Evolutionary conservation across 2,797 vertebrate species (phyloP).

Genomic region (Pangasius krempfi): DNA sequence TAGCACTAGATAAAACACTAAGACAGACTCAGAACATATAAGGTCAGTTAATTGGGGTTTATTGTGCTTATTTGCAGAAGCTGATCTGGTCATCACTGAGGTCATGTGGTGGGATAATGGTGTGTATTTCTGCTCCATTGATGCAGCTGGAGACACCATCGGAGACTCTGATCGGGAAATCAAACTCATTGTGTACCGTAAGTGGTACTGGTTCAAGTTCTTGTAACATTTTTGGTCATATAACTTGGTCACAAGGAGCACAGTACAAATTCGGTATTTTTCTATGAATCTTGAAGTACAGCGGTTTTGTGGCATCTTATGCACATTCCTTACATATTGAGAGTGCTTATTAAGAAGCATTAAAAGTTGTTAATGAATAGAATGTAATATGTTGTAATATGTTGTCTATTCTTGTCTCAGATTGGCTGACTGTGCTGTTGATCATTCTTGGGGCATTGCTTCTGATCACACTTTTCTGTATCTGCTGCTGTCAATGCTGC

Average conservation of each 20-base stretch:
- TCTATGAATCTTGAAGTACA: background rate
- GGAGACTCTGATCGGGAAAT: slow-evolving; percentile 90
- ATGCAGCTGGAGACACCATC: slow-evolving; percentile 87
- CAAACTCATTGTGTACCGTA: slow-evolving; percentile 92
- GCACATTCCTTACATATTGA: background rate
- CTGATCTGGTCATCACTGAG: slow-evolving; percentile 90
- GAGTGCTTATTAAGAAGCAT: background rate
- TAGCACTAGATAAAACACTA: background rate
- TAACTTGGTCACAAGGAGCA: background rate
- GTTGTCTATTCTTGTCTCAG: slow-evolving; percentile 66
- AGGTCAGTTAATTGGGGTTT: background rate
- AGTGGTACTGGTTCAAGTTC: slow-evolving; percentile 56
- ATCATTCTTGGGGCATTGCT: slow-evolving; percentile 86
- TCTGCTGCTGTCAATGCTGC: slow-evolving; percentile 98
- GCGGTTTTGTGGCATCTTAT: background rate
- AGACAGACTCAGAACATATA: background rate
- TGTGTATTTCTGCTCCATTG: slow-evolving; percentile 87
- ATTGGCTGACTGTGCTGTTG: slow-evolving; percentile 93
- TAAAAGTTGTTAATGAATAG: background rate
- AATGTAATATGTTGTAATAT: background rate
- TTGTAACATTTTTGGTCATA: background rate
- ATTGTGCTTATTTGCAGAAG: slow-evolving; percentile 72
- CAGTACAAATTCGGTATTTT: background rate
- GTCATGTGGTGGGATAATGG: slow-evolving; percentile 99
- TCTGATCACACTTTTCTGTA: slow-evolving; percentile 82